Base-by-base conservation (phyloP, 37 sponge, comb jelly and placozoan species). In the Hexactinellida sp. region DNA sequence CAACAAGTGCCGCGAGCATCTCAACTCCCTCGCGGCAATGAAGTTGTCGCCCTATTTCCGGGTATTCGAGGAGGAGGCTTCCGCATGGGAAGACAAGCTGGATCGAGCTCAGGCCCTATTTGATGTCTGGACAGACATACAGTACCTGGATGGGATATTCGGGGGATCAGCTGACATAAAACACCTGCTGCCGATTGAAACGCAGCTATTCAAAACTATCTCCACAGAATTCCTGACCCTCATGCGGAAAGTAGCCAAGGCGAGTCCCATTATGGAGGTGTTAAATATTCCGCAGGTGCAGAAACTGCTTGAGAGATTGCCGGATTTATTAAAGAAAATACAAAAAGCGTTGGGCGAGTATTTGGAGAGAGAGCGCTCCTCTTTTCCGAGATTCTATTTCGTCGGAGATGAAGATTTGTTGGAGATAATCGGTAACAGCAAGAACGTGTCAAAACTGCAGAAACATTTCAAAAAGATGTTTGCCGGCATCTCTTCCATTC, bases 381-480 rank as follows among this genome's bases (percentile, higher is more conserved):
- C 95, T 24, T 98, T 98, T 86, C 99, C 99, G 37, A 96, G 97
- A 37, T 98, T 98, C 92, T 98, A 98, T 84, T 98, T 98, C 83
- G 99, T 98, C 36, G 99, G 99, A 54, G 99, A 98, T 84, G 99
- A 98, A 54, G 99, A 98, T 63, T 85, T 98, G 83, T 89, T 98
- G 63, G 99, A 98, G 88, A 98, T 98, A 36, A 98, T 98, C 63
- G 99, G 99, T 16, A 98, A 98, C 90, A 93, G 94, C 54, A 95
- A 95, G 90, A 98, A 89, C 55, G 91, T 98, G 0, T 84, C 89
- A 19, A 91, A 88, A 54, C 90, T 98, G 25, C 99, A 98, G 90
- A 98, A 98, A 39, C 99, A 98, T 85, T 98, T 98, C 92, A 92
- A 93, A 89, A 98, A 98, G 90, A 98, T 98, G 99, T 98, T 98